A percentile compares a stretch with the other conserved stretches of the same genome.
These are phyloP conservation scores for Diaperis boleti DNA, from an alignment of 2,888 invertebrate species.

Conservation along the genomic window DNA sequence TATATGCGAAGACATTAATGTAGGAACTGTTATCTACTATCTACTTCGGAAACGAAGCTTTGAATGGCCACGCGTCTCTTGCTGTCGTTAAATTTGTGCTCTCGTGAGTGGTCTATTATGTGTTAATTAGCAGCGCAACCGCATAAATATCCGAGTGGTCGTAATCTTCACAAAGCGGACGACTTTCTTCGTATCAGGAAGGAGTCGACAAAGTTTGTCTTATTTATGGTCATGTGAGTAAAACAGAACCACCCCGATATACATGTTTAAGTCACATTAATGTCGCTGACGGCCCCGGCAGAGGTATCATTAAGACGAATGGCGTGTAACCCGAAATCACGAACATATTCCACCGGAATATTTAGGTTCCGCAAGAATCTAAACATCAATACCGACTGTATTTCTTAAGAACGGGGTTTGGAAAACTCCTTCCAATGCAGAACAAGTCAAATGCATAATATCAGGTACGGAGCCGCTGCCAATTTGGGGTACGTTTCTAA, in stretches of 20 bases:
- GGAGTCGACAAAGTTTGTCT: slow-evolving; percentile 37
- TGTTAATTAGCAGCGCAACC: slow-evolving; percentile 10
- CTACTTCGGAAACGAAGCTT: background rate
- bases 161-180: slow-evolving; percentile 2
- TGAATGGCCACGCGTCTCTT: slow-evolving; percentile 7
- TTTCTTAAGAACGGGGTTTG: slow-evolving; percentile 15
- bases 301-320: slow-evolving; percentile 65
- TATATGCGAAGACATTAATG: slow-evolving; percentile 26
- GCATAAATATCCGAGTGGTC: slow-evolving; percentile 8
- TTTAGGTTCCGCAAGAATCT: slow-evolving; percentile 46
- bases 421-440: slow-evolving; percentile 2
- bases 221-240: slow-evolving; percentile 44
- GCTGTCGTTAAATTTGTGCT: slow-evolving; percentile 9
- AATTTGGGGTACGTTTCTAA: slow-evolving; percentile 42
- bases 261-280: slow-evolving; percentile 64
- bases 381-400: slow-evolving; percentile 44
- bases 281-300: slow-evolving; percentile 58
- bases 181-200: slow-evolving; percentile 28
- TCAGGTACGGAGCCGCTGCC: slow-evolving; percentile 26
- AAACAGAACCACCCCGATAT: slow-evolving; percentile 48
- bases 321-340: slow-evolving; percentile 64
- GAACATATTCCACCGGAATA: slow-evolving; percentile 53
- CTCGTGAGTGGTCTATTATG: slow-evolving; percentile 9
- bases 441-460: slow-evolving; percentile 39
- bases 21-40: slow-evolving; percentile 9